Conservation (phyloP, 2,888 invertebrate species). For the Brachypterus glaber region DNA sequence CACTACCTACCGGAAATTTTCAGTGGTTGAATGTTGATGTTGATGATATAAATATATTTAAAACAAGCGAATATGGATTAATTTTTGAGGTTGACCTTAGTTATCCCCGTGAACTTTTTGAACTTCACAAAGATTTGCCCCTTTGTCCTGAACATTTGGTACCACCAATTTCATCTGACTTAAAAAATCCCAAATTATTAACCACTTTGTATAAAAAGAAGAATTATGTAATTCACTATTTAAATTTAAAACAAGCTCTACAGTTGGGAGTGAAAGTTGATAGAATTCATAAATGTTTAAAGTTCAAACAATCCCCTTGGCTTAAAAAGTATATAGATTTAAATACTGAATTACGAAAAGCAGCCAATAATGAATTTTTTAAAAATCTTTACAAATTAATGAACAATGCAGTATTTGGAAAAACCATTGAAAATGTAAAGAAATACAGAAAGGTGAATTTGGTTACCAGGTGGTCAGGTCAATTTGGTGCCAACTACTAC, state of each 20-base stretch:
- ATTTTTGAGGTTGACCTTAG: neutral
- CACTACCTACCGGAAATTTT: neutral
- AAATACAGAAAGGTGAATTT: too few relatives aligned
- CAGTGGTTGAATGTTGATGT: too few relatives aligned
- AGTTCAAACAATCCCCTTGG: slow-evolving; percentile 6
- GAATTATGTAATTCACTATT: slow-evolving; percentile 1
- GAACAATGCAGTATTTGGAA: too few relatives aligned
- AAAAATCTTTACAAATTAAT: too few relatives aligned
- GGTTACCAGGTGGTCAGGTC: too few relatives aligned
- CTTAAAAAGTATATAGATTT: slow-evolving; percentile 5
- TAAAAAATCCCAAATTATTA: neutral
- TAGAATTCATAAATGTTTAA: slow-evolving; percentile 8
- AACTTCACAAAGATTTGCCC: neutral
- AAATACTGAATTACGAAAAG: slow-evolving; percentile 8
- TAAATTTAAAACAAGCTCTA: slow-evolving; percentile 5
- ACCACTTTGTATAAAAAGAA: neutral
- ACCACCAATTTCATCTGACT: too few relatives aligned
- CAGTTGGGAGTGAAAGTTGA: slow-evolving; percentile 1
- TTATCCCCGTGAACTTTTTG: neutral
- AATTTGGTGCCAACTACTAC: too few relatives aligned
- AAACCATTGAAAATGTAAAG: too few relatives aligned
- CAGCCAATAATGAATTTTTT: too few relatives aligned
- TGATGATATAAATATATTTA: too few relatives aligned
- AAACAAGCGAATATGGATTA: too few relatives aligned
- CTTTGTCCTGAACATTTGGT: neutral